Conservation (phyloP, 2,888 invertebrate species). For the Ornithoptera priamus region DNA sequence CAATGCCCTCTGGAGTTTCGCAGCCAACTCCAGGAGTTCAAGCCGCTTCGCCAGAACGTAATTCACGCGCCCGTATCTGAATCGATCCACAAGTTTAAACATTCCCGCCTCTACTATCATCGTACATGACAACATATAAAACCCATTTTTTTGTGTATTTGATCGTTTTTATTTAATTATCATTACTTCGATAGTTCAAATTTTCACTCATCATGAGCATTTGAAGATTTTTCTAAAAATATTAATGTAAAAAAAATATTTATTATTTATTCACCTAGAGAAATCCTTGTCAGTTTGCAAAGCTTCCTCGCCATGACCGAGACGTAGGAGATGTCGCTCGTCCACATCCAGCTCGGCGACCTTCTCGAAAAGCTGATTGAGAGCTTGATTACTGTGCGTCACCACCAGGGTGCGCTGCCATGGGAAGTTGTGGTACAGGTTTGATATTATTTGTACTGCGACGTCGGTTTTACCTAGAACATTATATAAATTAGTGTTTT, state of each 20-base stretch:
- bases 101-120: not conserved
- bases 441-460: constrained; percentile 99
- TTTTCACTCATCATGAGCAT: too few species aligned
- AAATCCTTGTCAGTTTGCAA: constrained; percentile 99
- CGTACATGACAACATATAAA: not conserved
- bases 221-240: too few species aligned
- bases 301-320: constrained; percentile 99
- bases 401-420: constrained; percentile 98
- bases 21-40: constrained; percentile 92
- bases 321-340: constrained; percentile 96
- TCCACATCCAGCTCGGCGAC: constrained; percentile 99
- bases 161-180: too few species aligned
- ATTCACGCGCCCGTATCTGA: constrained; percentile 97
- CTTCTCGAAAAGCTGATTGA: constrained; percentile 99
- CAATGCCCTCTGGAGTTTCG: constrained; percentile 91
- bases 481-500: not conserved
- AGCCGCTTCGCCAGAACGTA: constrained; percentile 97
- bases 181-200: too few species aligned
- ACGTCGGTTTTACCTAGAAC: constrained; percentile 96
- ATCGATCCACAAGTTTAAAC: not conserved
- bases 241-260: too few species aligned
- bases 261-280: constrained; percentile 81
- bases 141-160: too few species aligned
- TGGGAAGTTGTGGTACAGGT: constrained; percentile 99
- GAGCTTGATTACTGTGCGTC: constrained; percentile 99